phyloP scores from a whole-genome alignment of 2,113 vertebrate genomes.

The Trematomus loennbergii region DNA sequence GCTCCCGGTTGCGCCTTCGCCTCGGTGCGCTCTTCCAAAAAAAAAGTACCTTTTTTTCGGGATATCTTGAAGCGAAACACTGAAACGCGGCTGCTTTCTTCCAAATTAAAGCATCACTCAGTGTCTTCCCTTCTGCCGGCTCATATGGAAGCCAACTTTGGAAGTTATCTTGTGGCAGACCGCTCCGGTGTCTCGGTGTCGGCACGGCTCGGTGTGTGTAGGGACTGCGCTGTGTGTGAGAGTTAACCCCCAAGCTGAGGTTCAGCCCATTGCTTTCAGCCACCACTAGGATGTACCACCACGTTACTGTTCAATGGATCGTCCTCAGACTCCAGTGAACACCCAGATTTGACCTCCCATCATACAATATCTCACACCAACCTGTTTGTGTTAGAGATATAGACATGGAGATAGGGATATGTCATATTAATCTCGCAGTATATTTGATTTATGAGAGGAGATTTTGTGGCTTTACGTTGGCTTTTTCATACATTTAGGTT shows the following conservation, averaged over 20 bases:
- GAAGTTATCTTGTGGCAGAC: slow-evolving; percentile 57
- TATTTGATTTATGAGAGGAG: slow-evolving; percentile 15
- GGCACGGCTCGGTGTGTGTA: slow-evolving; percentile 70
- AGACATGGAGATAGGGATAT: neutral
- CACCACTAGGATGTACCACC: slow-evolving; percentile 89
- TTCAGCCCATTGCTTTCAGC: slow-evolving; percentile 84
- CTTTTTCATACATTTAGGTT: slow-evolving; percentile 4
- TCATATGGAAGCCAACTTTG: slow-evolving; percentile 56
- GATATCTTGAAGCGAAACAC: slow-evolving; percentile 34
- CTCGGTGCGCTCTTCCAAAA: slow-evolving; percentile 64
- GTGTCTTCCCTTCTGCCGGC: slow-evolving; percentile 18
- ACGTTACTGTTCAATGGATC: slow-evolving; percentile 80
- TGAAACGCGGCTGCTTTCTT: slow-evolving; percentile 3
- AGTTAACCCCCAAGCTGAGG: slow-evolving; percentile 82
- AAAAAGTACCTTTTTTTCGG: slow-evolving; percentile 61
- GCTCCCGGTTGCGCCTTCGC: slow-evolving; percentile 72
- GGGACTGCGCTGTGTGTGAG: slow-evolving; percentile 76
- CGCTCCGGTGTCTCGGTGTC: slow-evolving; percentile 56
- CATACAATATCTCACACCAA: slow-evolving; percentile 47
- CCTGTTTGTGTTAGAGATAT: slow-evolving; percentile 9
- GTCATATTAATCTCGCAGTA: slow-evolving; percentile 27
- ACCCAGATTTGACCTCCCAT: slow-evolving; percentile 74
- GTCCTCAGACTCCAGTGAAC: slow-evolving; percentile 61
- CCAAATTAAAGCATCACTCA: slow-evolving; percentile 6
- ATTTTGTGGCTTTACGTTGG: slow-evolving; percentile 11